These are phyloP conservation scores for Lepetodrilus schrolli DNA, from an alignment of 2,888 invertebrate genomes.

Conservation along the genomic window DNA sequence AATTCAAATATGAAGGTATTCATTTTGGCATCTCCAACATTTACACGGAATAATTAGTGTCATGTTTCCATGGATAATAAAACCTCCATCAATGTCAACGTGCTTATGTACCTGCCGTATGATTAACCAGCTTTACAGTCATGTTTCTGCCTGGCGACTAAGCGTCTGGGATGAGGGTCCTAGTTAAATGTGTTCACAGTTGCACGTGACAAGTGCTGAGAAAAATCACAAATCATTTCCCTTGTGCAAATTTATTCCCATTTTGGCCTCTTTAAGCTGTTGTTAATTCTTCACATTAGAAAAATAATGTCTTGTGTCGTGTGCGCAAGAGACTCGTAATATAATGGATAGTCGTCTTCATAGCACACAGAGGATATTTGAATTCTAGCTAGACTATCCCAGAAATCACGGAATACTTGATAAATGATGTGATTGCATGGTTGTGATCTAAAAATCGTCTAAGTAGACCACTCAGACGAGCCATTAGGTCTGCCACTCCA, in stretches of 20 bases:
- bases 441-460: background rate
- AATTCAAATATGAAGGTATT: background rate
- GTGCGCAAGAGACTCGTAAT: too few species aligned
- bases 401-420: slow-evolving; percentile 5
- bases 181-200: slow-evolving; percentile 2
- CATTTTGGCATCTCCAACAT: background rate
- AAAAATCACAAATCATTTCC: slow-evolving; percentile 21
- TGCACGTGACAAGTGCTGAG: slow-evolving; percentile 11
- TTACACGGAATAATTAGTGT: background rate
- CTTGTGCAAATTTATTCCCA: slow-evolving; percentile 21
- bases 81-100: background rate
- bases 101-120: background rate
- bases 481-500: background rate
- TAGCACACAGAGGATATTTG: background rate
- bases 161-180: slow-evolving; percentile 15
- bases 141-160: slow-evolving; percentile 1
- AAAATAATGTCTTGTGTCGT: too few species aligned
- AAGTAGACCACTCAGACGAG: background rate
- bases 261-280: slow-evolving; percentile 3
- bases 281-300: slow-evolving; percentile 12
- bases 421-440: slow-evolving; percentile 11
- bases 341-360: background rate
- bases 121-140: background rate
- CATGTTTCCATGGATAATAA: slow-evolving; percentile 4
- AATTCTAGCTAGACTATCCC: background rate